These are phyloP conservation scores for Oenanthe melanoleuca DNA, from an alignment of 2,113 vertebrate genomes.

Conservation along the genomic window DNA sequence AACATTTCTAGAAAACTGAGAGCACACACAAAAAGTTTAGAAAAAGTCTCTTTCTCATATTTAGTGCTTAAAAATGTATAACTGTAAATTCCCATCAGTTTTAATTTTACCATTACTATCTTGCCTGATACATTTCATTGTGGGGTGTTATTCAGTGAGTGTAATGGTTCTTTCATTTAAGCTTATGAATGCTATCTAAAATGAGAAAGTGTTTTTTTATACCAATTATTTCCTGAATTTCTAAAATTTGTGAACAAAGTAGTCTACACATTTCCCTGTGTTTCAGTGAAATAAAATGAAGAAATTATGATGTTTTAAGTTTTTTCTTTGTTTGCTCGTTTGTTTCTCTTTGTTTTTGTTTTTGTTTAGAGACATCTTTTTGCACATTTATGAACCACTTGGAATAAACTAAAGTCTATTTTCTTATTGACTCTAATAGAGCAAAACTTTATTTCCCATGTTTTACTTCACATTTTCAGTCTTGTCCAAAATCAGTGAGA, in stretches of 20 bases:
- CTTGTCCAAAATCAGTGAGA: not conserved
- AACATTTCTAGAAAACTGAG: not conserved
- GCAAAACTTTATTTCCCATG: not conserved
- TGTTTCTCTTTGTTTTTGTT: no score
- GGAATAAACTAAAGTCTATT: not conserved
- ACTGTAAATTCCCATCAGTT: not conserved
- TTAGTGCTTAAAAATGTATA: not conserved
- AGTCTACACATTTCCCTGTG: not conserved
- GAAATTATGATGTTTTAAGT: not conserved
- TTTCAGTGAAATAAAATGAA: not conserved
- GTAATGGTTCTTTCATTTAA: not conserved
- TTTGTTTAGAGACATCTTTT: not conserved
- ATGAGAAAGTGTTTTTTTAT: not conserved
- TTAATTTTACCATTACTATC: not conserved
- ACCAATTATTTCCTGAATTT: not conserved
- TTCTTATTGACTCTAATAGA: not conserved
- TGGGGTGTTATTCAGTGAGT: not conserved
- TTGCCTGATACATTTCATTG: not conserved
- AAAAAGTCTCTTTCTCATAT: not conserved
- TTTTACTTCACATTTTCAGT: not conserved
- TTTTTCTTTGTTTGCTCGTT: not conserved
- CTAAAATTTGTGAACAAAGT: not conserved
- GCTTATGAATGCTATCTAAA: not conserved
- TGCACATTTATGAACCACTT: not conserved
- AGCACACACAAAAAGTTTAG: not conserved